Conservation (phyloP, 2,888 invertebrate species). For the Stenodema calcarata region DNA sequence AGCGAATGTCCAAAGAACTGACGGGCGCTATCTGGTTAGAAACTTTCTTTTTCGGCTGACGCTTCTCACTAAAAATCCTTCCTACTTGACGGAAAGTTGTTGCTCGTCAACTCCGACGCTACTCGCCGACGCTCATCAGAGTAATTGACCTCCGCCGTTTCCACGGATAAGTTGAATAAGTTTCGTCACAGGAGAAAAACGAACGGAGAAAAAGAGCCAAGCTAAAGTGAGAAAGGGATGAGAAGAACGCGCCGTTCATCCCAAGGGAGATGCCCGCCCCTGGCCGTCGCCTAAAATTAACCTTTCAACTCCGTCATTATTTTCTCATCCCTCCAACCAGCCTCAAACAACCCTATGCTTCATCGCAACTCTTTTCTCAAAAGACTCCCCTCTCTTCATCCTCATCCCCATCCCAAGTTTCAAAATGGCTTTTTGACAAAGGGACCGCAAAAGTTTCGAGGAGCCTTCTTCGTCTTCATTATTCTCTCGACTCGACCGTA, state of each 20-base stretch:
- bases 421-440: conserved; percentile 48
- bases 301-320: conserved; percentile 48
- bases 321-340: conserved; percentile 32
- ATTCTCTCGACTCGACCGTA: conserved; percentile 29
- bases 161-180: background rate
- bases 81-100: background rate
- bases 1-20: background rate
- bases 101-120: background rate
- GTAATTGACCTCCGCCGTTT: background rate
- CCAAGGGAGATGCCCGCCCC: background rate
- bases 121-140: background rate
- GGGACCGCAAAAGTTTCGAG: conserved; percentile 46
- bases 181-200: background rate
- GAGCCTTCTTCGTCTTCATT: conserved; percentile 41
- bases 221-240: background rate
- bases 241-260: background rate
- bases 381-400: background rate
- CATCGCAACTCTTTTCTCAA: conserved; percentile 32
- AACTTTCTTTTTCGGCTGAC: background rate
- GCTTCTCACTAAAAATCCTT: background rate
- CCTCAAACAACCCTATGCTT: background rate
- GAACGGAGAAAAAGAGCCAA: background rate
- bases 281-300: conserved; percentile 43
- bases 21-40: background rate
- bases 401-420: background rate